Evolutionary conservation across 1,140 invertebrate genomes (phyloP), one percentile per base, ranked within the genome.

Genomic region (Marisa cornuarietis): DNA sequence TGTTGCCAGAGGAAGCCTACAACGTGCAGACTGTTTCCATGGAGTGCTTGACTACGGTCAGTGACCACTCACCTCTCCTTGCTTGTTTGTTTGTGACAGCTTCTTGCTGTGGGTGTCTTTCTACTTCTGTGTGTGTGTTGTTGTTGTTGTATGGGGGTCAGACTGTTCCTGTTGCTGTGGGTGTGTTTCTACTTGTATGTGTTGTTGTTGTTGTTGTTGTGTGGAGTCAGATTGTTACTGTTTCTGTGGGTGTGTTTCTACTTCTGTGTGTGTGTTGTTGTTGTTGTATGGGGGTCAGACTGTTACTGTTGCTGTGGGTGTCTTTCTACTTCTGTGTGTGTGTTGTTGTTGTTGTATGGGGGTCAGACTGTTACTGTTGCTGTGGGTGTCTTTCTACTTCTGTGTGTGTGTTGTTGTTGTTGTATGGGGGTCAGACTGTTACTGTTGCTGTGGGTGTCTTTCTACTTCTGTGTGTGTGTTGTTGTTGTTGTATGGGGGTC

Each of bases 1-100:
- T 83, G 58, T 74, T 90, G 16, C 89, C 89, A 16, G 87, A 88
- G 69, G 85, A 87, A 52, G 81, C 87, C 11, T 83, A 85, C 74
- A 81, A 78, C 61, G 82, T 85, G 68, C 84, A 87, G 3, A 76
- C 81, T n/a, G 77, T 90, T 6, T 85, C 86, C 2, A 83, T 87
- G 58, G 86, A 88, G 16, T 89, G 89, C 88, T 71, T 88, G 63
- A 87, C 85, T n/a, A 87, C 85, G 78, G 81, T 82, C 62, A 77
- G 58, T 52, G 5, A 62, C 31, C 31, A 0, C 1, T 42, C 31
- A 42, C 31, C 31, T 42, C 3, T 42, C 16, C 66, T 69, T 20
- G 26, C 14, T 14, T 26, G 68, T 9, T 0, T n/a, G 6, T 26
- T 22, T 69, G 20, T 69, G 1, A 16, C 18, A 24, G 68, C 31